These are phyloP conservation scores for Eupithecia centaureata DNA, from an alignment of 2,888 invertebrate species.

Conservation along the genomic window DNA sequence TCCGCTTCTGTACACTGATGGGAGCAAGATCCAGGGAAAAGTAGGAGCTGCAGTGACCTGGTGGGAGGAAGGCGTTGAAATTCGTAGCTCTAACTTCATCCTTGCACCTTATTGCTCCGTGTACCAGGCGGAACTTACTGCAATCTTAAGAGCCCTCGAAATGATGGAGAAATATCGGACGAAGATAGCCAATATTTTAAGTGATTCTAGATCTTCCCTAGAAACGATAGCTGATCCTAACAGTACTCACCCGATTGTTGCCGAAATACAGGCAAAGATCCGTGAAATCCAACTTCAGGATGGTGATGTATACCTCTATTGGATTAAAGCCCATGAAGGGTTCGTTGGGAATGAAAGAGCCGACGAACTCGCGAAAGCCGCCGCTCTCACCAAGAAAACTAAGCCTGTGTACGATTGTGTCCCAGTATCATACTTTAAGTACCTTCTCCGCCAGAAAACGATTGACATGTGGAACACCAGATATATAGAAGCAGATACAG, in stretches of 20 bases:
- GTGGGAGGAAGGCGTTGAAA: neutral
- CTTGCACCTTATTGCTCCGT: conserved; percentile 1
- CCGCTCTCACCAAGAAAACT: neutral
- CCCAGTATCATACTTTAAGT: neutral
- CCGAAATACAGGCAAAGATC: neutral
- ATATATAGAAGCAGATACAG: neutral
- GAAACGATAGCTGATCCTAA: neutral
- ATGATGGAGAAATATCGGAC: neutral
- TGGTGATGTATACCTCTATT: neutral
- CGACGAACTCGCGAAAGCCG: neutral
- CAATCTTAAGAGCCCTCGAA: neutral
- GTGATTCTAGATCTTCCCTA: neutral
- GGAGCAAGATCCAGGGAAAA: neutral
- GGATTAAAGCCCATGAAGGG: conserved; percentile 2
- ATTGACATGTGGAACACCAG: neutral
- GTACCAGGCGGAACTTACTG: neutral
- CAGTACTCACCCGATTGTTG: neutral
- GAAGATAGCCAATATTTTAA: neutral
- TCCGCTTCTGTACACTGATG: neutral
- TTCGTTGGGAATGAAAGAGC: neutral
- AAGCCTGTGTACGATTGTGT: conserved; percentile 3
- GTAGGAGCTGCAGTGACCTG: conserved; percentile 6
- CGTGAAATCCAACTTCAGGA: neutral
- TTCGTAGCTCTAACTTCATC: neutral
- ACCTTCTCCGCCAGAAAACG: neutral